Evolutionary conservation across 2,113 vertebrate species (phyloP).

Genomic region (Nothoprocta pentlandii): DNA sequence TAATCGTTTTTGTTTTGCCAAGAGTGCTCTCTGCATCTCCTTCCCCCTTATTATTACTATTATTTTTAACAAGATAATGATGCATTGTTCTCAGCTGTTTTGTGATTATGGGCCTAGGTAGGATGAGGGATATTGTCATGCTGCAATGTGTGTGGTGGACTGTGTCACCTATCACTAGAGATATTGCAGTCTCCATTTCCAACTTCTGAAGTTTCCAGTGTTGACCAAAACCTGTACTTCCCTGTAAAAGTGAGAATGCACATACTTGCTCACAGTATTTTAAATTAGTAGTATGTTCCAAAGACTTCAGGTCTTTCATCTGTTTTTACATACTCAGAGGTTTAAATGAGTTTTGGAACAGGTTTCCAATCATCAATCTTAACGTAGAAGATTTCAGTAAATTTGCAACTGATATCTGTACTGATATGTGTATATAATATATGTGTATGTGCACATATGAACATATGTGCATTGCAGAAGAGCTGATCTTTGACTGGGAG

Average conservation of each 20-base stretch:
- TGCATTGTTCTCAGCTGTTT: not conserved
- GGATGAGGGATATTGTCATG: not conserved
- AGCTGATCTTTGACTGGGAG: not conserved
- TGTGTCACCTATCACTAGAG: not conserved
- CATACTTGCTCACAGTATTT: not conserved
- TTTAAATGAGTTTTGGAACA: not conserved
- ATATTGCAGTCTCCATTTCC: not conserved
- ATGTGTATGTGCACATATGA: no score
- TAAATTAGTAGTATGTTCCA: not conserved
- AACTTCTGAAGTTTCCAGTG: not conserved
- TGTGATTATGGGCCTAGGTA: not conserved
- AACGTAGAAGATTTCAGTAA: not conserved
- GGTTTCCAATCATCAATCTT: not conserved
- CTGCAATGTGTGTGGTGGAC: not conserved
- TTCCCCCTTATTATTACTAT: not conserved
- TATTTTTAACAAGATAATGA: not conserved
- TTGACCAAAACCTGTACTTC: not conserved
- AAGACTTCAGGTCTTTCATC: not conserved
- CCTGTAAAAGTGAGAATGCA: not conserved
- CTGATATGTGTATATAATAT: accelerated
- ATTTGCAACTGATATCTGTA: not conserved
- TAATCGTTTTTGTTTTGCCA: not conserved
- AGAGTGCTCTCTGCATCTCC: not conserved
- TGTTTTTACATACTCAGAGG: not conserved
- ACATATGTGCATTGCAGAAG: accelerated